phyloP scores from a whole-genome alignment of 2,797 vertebrate genomes.

The Manis javanica region DNA sequence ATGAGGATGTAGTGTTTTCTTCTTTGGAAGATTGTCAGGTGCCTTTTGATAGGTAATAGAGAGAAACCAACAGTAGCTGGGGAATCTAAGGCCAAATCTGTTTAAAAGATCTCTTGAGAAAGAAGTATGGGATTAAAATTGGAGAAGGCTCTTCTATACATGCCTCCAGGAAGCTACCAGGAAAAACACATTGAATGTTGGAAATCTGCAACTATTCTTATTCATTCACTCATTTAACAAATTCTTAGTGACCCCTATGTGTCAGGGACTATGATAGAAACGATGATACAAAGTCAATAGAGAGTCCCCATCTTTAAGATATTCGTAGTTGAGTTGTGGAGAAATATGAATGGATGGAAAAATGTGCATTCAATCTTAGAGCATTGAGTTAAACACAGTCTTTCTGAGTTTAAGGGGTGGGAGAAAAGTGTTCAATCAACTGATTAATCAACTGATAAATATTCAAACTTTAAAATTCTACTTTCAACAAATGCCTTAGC shows the following conservation, averaged over 20 bases:
- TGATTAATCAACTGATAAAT: neutral
- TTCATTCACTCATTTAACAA: slow-evolving; percentile 16
- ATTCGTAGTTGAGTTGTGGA: neutral
- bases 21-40: slow-evolving; percentile 58
- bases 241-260: neutral
- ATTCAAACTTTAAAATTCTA: neutral
- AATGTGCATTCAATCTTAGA: neutral
- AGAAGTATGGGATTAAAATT: slow-evolving; percentile 19
- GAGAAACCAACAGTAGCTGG: slow-evolving; percentile 31
- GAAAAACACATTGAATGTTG: neutral
- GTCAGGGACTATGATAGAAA: neutral
- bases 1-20: slow-evolving; percentile 59
- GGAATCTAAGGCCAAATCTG: slow-evolving; percentile 53
- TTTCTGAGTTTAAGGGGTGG: neutral
- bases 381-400: neutral
- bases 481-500: neutral
- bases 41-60: slow-evolving; percentile 59
- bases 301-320: neutral
- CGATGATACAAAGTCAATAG: neutral
- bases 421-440: neutral
- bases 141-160: neutral
- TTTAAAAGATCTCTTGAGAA: slow-evolving; percentile 43
- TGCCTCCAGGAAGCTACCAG: neutral
- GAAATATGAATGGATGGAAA: neutral
- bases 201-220: neutral